Percentiles rank a stretch among this genome's conserved stretches.
Conservation (phyloP, 2,888 invertebrate species). For the Apoderus coryli region DNA sequence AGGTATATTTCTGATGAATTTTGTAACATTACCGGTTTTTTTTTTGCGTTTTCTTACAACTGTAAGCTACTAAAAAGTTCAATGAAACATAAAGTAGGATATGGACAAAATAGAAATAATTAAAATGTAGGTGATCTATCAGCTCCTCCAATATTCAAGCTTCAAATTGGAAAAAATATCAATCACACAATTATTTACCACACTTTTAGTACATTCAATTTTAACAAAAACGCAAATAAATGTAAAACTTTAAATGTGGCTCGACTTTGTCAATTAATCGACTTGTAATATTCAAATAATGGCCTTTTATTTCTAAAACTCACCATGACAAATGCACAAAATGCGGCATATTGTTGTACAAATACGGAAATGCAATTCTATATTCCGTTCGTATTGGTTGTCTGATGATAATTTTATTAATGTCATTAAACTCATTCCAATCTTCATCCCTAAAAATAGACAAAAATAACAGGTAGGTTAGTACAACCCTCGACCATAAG, state of each 20-base stretch:
- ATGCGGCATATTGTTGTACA: slow-evolving; percentile 98
- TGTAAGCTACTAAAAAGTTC: no score
- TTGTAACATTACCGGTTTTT: no score
- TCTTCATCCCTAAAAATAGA: slow-evolving; percentile 75
- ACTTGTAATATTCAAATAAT: no score
- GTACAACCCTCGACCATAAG: background rate
- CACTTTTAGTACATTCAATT: slow-evolving; percentile 40
- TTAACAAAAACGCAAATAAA: slow-evolving; percentile 19
- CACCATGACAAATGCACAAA: slow-evolving; percentile 97
- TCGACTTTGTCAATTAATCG: no score
- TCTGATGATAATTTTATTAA: slow-evolving; percentile 98
- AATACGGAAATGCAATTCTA: slow-evolving; percentile 96
- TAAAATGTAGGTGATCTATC: slow-evolving; percentile 41
- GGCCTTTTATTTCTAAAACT: no score
- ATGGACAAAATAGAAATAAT: no score
- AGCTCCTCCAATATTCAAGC: slow-evolving; percentile 37
- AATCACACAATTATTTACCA: slow-evolving; percentile 37
- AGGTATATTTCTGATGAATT: no score
- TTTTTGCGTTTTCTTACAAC: no score
- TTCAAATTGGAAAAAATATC: slow-evolving; percentile 40
- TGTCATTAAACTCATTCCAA: slow-evolving; percentile 99
- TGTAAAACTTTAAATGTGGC: slow-evolving; percentile 29
- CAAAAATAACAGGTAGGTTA: slow-evolving; percentile 9
- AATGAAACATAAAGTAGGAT: no score
- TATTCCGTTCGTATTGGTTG: slow-evolving; percentile 98